A percentile compares a stretch with the other conserved stretches of the same genome.
These are phyloP conservation scores for Gobionotothen gibberifrons DNA, from an alignment of 2,797 vertebrate genomes.

Conservation along the genomic window DNA sequence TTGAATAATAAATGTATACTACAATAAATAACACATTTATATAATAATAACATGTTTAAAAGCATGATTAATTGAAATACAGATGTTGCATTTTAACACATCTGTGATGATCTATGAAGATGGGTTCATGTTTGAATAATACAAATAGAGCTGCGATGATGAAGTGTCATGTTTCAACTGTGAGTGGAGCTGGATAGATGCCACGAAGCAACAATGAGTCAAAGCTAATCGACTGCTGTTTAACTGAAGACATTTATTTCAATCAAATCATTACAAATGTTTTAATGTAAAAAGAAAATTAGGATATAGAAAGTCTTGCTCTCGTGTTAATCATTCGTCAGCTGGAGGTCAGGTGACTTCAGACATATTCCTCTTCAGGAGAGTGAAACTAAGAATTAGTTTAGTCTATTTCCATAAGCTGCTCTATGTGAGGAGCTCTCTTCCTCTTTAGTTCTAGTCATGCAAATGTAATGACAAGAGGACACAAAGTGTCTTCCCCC, in stretches of 20 bases:
- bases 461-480: not conserved
- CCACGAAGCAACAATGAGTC: not conserved
- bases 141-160: too few relatives aligned
- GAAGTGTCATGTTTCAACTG: not conserved
- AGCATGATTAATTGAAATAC: too few relatives aligned
- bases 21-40: too few relatives aligned
- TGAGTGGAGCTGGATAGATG: not conserved
- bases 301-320: not conserved
- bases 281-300: not conserved
- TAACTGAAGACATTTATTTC: not conserved
- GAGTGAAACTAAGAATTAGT: not conserved
- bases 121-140: too few relatives aligned
- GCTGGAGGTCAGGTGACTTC: not conserved
- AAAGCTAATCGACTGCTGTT: not conserved
- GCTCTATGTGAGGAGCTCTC: not conserved
- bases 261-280: not conserved
- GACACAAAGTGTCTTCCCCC: not conserved
- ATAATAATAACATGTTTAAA: too few relatives aligned
- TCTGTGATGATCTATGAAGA: too few relatives aligned
- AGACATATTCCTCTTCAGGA: not conserved
- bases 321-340: constrained; percentile 11
- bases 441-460: not conserved
- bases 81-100: too few relatives aligned
- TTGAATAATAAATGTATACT: too few relatives aligned
- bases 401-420: not conserved